Base-by-base conservation (phyloP, 1,140 invertebrate species). In the Drosophila punjabiensis region DNA sequence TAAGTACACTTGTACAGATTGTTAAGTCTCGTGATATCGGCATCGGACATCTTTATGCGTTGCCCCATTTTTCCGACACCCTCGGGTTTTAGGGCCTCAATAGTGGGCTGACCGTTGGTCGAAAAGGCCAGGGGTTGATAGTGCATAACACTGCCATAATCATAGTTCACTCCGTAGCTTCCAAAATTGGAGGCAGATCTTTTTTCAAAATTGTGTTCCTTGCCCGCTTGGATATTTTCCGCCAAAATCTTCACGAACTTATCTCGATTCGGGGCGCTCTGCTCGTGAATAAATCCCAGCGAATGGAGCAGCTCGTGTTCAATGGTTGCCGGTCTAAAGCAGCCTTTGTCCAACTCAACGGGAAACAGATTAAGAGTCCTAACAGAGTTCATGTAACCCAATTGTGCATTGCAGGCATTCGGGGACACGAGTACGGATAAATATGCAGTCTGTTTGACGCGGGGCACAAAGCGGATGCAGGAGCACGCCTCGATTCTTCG, bases 201-300 rank as follows among this genome's bases (percentile, higher is more conserved):
- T 76, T 95, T 95, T 6, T 93, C 90, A 75, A 95, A 95, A 69
- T 95, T 95, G 16, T 93, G 78, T 67, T 94, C 93, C 33, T 84
- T 93, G 0, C 93, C 95, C 90, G 73, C 78, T n/a, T 94, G 84
- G 28, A 97, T 96, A 78, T 97, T 97, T 11, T 95, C 94, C 93
- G 95, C 95, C 1, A 95, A 74, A 48, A 97, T 95, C 10, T 92
- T 92, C 1, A 97, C 95, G 81, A 94, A 97, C 1, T 95, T 93
- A 82, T 97, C 96, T 60, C 96, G 93, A 89, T 97, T 95, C 2
- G 94, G 92, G 9, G 96, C 94, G 78, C 95, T 95, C 83, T 97
- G 96, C 93, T 97, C 96, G 81, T 97, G 95, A 81, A 94, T 95
- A 81, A 96, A 96, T 0, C 96, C 96, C 11, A 96, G 88, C 0